phyloP scores from a whole-genome alignment of 92 coral and sea anemone genomes.

The Porites lobata region DNA sequence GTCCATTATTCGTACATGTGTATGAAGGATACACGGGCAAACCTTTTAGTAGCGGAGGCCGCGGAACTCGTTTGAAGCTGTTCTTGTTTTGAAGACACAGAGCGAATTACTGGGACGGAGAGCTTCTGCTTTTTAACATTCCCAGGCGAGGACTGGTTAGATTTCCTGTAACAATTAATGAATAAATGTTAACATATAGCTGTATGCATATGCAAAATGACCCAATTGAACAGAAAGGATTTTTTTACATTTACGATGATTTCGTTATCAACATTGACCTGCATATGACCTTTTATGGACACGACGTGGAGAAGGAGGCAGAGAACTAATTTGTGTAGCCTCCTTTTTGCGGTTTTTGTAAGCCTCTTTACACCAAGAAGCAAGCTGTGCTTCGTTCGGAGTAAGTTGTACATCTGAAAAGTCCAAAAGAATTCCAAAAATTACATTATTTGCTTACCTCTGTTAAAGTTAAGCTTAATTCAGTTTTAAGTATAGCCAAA shows the following conservation, averaged over 20 bases:
- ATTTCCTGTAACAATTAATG: neutral
- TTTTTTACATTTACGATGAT: neutral
- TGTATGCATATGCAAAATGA: too few relatives aligned
- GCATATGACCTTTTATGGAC: neutral
- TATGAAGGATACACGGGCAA: neutral
- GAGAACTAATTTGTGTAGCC: neutral
- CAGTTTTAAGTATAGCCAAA: too few relatives aligned
- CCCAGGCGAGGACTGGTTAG: neutral
- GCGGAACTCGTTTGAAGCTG: neutral
- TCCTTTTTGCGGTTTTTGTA: slow-evolving; percentile 6
- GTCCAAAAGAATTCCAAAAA: neutral
- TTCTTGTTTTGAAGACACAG: neutral
- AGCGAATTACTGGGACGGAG: neutral
- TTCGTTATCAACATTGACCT: too few relatives aligned
- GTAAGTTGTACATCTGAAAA: slow-evolving; percentile 14
- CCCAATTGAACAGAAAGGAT: too few relatives aligned
- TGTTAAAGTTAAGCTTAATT: too few relatives aligned
- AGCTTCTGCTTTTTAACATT: neutral
- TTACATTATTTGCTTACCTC: too few relatives aligned
- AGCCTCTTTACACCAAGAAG: neutral
- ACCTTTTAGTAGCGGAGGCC: neutral
- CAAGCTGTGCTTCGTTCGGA: slow-evolving; percentile 10
- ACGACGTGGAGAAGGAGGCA: neutral
- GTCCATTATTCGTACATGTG: too few relatives aligned
- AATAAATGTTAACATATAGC: neutral